Percentiles rank a stretch among this genome's conserved stretches.
Evolutionary conservation across 2,888 invertebrate species (phyloP).

Genomic region (Mactromeris polynyma): DNA sequence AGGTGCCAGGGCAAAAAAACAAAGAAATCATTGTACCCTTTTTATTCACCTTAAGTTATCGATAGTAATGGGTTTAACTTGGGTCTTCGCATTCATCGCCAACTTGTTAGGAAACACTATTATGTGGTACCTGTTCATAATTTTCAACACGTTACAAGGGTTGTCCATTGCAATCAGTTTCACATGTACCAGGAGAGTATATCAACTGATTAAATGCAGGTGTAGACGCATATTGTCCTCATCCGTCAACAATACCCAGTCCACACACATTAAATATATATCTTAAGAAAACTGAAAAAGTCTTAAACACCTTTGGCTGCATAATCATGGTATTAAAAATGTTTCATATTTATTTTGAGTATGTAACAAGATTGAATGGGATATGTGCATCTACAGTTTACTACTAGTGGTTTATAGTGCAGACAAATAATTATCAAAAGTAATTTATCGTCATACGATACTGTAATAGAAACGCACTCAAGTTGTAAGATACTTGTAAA

Average conservation of each 20-base stretch:
- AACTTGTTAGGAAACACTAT: constrained; percentile 82
- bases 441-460: too few species aligned
- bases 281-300: too few species aligned
- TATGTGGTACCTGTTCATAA: constrained; percentile 88
- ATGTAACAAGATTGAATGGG: too few species aligned
- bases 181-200: constrained; percentile 81
- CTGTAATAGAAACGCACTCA: too few species aligned
- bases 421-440: too few species aligned
- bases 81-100: constrained; percentile 88
- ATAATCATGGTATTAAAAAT: too few species aligned
- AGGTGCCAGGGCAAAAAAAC: constrained; percentile 52
- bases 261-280: background rate
- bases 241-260: background rate
- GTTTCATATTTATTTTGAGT: too few species aligned
- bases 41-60: constrained; percentile 82
- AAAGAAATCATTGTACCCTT: constrained; percentile 62
- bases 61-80: constrained; percentile 88
- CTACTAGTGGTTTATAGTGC: too few species aligned
- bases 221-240: background rate
- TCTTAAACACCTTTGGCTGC: too few species aligned
- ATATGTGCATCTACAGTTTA: too few species aligned
- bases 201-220: constrained; percentile 61
- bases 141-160: constrained; percentile 89
- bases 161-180: constrained; percentile 88
- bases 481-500: too few species aligned